phyloP scores from a whole-genome alignment of 2,113 vertebrate species.

The Scortum barcoo region DNA sequence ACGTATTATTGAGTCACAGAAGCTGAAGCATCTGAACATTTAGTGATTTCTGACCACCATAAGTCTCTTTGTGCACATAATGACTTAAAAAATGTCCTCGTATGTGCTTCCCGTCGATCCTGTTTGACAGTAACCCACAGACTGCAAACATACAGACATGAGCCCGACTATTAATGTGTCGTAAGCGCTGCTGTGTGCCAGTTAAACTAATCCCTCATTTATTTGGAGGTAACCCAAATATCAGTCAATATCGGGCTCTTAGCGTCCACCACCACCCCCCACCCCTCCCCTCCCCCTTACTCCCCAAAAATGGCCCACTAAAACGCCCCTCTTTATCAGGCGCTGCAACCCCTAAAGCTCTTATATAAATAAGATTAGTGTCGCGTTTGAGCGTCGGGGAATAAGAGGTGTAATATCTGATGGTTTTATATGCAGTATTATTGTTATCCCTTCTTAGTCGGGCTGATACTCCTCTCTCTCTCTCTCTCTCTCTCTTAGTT shows the following conservation, averaged over 20 bases:
- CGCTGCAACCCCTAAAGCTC: constrained; percentile 83
- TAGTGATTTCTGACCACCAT: neutral
- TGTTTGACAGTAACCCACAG: constrained; percentile 34
- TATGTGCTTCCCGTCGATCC: constrained; percentile 25
- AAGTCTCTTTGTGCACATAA: neutral
- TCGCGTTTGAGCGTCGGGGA: constrained; percentile 82
- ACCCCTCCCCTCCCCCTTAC: constrained; percentile 17
- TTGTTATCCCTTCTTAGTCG: constrained; percentile 86
- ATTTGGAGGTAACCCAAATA: constrained; percentile 79
- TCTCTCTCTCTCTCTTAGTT: constrained; percentile 43
- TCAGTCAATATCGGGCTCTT: constrained; percentile 77
- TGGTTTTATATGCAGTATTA: constrained; percentile 86
- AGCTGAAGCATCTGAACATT: no score
- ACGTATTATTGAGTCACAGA: no score
- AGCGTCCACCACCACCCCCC: constrained; percentile 56
- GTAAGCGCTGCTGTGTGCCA: constrained; percentile 59
- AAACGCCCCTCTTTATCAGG: constrained; percentile 82
- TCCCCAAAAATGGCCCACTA: constrained; percentile 67
- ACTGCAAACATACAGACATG: constrained; percentile 42
- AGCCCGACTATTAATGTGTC: constrained; percentile 53
- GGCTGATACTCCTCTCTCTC: constrained; percentile 74
- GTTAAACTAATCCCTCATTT: constrained; percentile 77
- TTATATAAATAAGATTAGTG: constrained; percentile 90
- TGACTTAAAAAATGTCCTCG: neutral
- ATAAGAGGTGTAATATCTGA: constrained; percentile 87